These are phyloP conservation scores for Brachirus orientalis DNA, from an alignment of 2,113 vertebrate species.

Conservation along the genomic window DNA sequence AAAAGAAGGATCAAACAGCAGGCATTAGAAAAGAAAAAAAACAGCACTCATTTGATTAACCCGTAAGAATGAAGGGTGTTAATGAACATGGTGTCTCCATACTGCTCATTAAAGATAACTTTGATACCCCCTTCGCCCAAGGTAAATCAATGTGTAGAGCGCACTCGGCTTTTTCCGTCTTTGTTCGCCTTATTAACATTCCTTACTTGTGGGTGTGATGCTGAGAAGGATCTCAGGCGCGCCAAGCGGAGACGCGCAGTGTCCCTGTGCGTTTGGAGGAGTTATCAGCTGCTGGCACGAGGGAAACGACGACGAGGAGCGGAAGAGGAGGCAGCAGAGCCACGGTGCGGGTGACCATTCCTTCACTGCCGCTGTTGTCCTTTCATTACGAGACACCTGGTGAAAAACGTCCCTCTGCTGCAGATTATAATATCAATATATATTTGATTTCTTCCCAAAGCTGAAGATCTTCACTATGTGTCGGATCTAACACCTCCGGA, in stretches of 20 bases:
- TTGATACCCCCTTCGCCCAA: neutral
- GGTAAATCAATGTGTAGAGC: neutral
- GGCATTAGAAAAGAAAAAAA: too few relatives aligned
- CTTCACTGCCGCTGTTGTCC: constrained; percentile 73
- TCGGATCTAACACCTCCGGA: constrained; percentile 85
- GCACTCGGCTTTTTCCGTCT: constrained; percentile 64
- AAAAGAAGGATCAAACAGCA: too few relatives aligned
- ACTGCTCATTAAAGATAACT: neutral
- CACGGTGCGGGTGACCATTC: constrained; percentile 75
- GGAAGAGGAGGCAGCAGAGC: constrained; percentile 56
- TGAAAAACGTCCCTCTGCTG: constrained; percentile 25
- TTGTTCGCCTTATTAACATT: constrained; percentile 72
- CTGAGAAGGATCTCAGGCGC: constrained; percentile 75
- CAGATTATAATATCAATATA: constrained; percentile 6
- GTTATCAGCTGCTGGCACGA: constrained; percentile 76
- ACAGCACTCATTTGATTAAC: too few relatives aligned
- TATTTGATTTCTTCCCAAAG: neutral
- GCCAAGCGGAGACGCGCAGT: constrained; percentile 67
- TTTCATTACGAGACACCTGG: constrained; percentile 63
- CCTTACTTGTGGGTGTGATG: constrained; percentile 83
- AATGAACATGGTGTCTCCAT: neutral
- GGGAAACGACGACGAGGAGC: constrained; percentile 70
- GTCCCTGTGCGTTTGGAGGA: constrained; percentile 79
- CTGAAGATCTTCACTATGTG: constrained; percentile 75
- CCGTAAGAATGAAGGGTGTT: too few relatives aligned